Evolutionary conservation across 2,888 invertebrate genomes (phyloP).

Genomic region (Orthonychiurus folsomi): DNA sequence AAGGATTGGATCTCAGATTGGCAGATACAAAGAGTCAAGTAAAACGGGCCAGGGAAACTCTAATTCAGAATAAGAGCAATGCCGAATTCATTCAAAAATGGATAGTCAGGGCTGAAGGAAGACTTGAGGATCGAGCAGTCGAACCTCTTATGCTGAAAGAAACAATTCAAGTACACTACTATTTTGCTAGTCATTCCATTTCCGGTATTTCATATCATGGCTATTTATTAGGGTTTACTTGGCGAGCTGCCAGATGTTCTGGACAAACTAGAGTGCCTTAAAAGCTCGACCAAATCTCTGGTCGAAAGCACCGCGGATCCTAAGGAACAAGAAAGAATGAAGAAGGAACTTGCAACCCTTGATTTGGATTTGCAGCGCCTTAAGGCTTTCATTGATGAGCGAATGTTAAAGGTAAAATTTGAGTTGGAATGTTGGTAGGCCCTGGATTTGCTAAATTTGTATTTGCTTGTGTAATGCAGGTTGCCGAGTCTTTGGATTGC

Average conservation of each 20-base stretch:
- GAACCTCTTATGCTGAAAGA: constrained; percentile 71
- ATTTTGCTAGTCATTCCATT: too few relatives aligned
- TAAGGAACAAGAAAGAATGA: constrained; percentile 64
- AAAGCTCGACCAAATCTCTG: constrained; percentile 67
- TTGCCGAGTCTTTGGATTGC: constrained; percentile 78
- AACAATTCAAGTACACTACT: constrained; percentile 56
- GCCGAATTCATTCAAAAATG: constrained; percentile 73
- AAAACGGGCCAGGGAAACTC: constrained; percentile 71
- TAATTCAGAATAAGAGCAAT: constrained; percentile 68
- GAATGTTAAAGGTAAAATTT: constrained; percentile 56
- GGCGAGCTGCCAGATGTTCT: constrained; percentile 46
- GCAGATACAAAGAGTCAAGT: constrained; percentile 80
- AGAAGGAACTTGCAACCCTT: constrained; percentile 63
- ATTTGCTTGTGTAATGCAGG: too few relatives aligned
- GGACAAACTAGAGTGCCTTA: constrained; percentile 68
- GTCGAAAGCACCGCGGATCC: constrained; percentile 70
- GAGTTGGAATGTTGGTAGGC: too few relatives aligned
- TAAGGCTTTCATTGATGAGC: constrained; percentile 68
- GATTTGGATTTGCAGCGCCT: constrained; percentile 71
- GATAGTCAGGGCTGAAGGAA: constrained; percentile 73
- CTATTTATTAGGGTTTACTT: constrained; percentile 20
- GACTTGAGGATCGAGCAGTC: constrained; percentile 62
- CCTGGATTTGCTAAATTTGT: too few relatives aligned
- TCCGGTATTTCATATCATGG: too few relatives aligned
- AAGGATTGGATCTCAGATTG: constrained; percentile 68